Evolutionary conservation across 2,113 vertebrate genomes (phyloP).

Genomic region (Peromyscus polionotus): DNA sequence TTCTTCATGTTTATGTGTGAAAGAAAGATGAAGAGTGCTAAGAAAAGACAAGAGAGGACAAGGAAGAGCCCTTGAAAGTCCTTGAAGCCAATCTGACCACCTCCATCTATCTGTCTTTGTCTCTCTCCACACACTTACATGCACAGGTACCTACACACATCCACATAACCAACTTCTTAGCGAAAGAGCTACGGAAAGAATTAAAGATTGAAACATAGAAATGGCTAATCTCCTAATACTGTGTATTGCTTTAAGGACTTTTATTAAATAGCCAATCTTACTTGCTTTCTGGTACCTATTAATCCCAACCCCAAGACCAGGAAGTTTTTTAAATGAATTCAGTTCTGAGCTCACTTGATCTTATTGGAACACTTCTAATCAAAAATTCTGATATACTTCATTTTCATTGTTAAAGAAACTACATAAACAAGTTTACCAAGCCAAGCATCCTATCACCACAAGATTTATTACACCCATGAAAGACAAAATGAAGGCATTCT

Average conservation of each 20-base stretch:
- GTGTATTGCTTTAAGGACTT: neutral
- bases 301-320: constrained; percentile 20
- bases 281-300: constrained; percentile 8
- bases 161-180: neutral
- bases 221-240: neutral
- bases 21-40: neutral
- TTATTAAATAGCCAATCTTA: neutral
- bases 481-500: constrained; percentile 59
- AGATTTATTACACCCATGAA: constrained; percentile 56
- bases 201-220: constrained; percentile 18
- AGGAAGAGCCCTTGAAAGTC: neutral
- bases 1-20: neutral
- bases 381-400: constrained; percentile 51
- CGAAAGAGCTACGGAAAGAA: neutral
- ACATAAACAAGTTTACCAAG: constrained; percentile 67
- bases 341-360: constrained; percentile 52
- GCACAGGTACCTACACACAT: neutral
- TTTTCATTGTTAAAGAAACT: constrained; percentile 53
- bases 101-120: neutral
- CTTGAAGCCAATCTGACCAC: neutral
- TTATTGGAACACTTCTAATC: constrained; percentile 39
- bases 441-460: constrained; percentile 49
- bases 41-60: neutral
- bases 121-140: neutral
- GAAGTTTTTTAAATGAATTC: constrained; percentile 52